Conservation (phyloP, 2,113 vertebrate species). For the Narcine bancroftii region DNA sequence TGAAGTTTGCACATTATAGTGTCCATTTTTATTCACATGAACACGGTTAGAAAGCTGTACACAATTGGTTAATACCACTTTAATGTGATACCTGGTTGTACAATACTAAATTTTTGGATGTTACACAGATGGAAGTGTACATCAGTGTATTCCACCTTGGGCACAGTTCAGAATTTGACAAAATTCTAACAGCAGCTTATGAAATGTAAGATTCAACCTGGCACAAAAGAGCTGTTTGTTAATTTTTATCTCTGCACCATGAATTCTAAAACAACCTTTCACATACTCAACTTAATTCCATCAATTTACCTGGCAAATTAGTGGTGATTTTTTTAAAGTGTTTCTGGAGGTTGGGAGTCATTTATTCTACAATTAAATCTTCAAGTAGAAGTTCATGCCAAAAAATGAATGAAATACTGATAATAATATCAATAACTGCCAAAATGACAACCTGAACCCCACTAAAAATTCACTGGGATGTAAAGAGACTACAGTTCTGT, state of each 20-base stretch:
- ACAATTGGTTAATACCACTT: too few species aligned
- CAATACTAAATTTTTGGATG: too few species aligned
- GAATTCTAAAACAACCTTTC: background rate
- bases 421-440: background rate
- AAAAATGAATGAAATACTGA: background rate
- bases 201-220: background rate
- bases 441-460: background rate
- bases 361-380: background rate
- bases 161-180: background rate
- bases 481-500: background rate
- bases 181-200: background rate
- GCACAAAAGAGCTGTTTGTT: background rate
- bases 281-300: background rate
- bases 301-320: background rate
- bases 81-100: too few species aligned
- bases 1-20: too few species aligned
- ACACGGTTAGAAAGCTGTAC: too few species aligned
- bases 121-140: too few species aligned
- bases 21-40: too few species aligned
- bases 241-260: background rate
- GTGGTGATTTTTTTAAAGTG: background rate
- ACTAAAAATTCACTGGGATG: background rate
- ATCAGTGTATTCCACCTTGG: background rate
- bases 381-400: background rate
- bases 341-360: background rate